Evolutionary conservation across 2,888 invertebrate genomes (phyloP).

Genomic region (Didymodactylos carnosus): DNA sequence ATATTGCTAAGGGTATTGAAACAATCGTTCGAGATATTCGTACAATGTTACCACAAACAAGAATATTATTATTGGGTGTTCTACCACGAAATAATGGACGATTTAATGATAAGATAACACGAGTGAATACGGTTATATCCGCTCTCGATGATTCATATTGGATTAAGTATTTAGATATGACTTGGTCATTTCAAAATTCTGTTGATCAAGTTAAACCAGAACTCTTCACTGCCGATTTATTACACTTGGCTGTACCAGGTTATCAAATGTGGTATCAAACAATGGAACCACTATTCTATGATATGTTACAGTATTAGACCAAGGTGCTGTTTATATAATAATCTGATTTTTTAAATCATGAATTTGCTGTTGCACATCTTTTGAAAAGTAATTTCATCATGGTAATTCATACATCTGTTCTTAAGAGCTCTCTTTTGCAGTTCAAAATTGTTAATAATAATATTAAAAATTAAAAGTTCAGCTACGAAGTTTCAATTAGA

Average conservation of each 20-base stretch:
- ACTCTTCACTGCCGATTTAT: background rate
- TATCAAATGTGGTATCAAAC: background rate
- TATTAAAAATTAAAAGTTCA: too few relatives aligned
- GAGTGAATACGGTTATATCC: too few relatives aligned
- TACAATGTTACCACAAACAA: slow-evolving; percentile 46
- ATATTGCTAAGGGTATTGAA: slow-evolving; percentile 59
- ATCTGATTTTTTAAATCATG: too few relatives aligned
- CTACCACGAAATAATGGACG: background rate
- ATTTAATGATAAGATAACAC: background rate
- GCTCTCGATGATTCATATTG: too few relatives aligned
- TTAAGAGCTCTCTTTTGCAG: too few relatives aligned
- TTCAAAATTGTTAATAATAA: too few relatives aligned
- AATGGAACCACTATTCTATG: background rate
- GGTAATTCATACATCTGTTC: too few relatives aligned
- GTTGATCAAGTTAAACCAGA: background rate
- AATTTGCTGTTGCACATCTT: too few relatives aligned
- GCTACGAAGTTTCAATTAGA: too few relatives aligned
- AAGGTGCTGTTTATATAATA: too few relatives aligned
- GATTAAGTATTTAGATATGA: background rate
- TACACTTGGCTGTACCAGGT: background rate
- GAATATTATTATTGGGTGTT: background rate
- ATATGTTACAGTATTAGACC: too few relatives aligned
- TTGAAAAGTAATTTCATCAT: too few relatives aligned
- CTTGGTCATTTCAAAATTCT: background rate
- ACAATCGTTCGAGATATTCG: slow-evolving; percentile 54